A percentile compares a stretch with the other conserved stretches of the same genome.
Conservation (phyloP, 2,113 vertebrate species). For the Oryctolagus cuniculus region mOryCun1.1 NC_091439.1:82257001-82257500, state of each 20-base stretch:
- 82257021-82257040: no score
- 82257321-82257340: neutral
- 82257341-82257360: neutral
- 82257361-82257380: neutral
- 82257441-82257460: neutral
- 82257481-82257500: neutral
- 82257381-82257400: slow-evolving; percentile 9
- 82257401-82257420: neutral
- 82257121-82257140: no score
- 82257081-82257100: no score
- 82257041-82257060: no score
- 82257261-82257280: neutral
- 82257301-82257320: neutral
- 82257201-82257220: neutral
- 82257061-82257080: no score
- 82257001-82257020: no score
- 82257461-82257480: slow-evolving; percentile 17
- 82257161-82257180: no score
- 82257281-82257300: neutral
- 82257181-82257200: neutral
- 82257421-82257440: neutral
- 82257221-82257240: neutral
- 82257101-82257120: no score
- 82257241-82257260: neutral
- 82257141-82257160: no score